Conservation (phyloP, 30 jellyfish, hydroid and myxozoan species). For the Turritopsis rubra region DNA sequence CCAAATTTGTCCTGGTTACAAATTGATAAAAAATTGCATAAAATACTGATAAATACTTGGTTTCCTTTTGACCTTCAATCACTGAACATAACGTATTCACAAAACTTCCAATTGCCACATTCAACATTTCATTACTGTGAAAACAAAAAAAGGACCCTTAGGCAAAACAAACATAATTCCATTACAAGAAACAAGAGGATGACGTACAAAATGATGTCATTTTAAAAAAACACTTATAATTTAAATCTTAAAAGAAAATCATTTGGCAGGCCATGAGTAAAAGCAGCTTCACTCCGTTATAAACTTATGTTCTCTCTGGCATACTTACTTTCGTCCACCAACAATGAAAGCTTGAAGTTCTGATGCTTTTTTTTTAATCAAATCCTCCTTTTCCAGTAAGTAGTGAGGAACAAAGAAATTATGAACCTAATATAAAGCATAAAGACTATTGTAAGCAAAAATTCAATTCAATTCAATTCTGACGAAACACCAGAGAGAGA, state of each 20-base stretch:
- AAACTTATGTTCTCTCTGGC: no score
- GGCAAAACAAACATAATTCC: neutral
- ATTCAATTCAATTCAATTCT: no score
- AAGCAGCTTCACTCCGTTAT: neutral
- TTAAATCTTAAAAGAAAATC: no score
- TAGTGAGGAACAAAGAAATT: slow-evolving; percentile 40
- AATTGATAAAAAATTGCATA: no score
- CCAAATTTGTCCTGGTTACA: no score
- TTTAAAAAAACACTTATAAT: no score
- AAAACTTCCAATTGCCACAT: neutral
- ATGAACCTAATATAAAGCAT: slow-evolving; percentile 67
- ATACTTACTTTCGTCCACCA: slow-evolving; percentile 19
- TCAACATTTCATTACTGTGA: neutral
- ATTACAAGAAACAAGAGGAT: neutral
- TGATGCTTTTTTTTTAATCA: slow-evolving; percentile 49
- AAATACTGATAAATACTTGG: neutral
- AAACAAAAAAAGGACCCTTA: neutral
- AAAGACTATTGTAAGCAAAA: no score
- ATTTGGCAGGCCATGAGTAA: no score
- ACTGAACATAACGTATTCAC: neutral
- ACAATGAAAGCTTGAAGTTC: slow-evolving; percentile 42
- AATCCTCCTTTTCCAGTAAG: slow-evolving; percentile 19
- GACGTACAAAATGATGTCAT: neutral
- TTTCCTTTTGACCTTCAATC: neutral
- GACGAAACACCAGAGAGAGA: no score